phyloP scores from a whole-genome alignment of 2,888 invertebrate species.

The Kuschelorhynchus macadamiae region DNA sequence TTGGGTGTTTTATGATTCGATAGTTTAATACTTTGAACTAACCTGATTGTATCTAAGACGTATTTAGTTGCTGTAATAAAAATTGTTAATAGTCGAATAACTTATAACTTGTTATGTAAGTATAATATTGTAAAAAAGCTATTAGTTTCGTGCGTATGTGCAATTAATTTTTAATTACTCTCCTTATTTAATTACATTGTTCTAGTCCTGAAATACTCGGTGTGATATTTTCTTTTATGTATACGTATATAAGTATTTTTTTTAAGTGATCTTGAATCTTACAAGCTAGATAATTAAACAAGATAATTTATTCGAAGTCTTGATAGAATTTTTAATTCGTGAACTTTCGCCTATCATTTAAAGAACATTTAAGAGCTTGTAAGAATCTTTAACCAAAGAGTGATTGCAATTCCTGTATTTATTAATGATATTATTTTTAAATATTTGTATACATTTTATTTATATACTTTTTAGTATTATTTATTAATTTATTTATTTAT shows the following conservation, averaged over 20 bases:
- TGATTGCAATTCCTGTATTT: no score
- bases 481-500: constrained; percentile 19
- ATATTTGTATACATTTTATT: constrained; percentile 23
- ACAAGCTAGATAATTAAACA: no score
- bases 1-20: background rate
- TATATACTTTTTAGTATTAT: constrained; percentile 20
- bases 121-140: constrained; percentile 24
- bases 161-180: constrained; percentile 21
- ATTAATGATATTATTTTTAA: constrained; percentile 10
- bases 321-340: no score
- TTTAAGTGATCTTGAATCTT: no score
- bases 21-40: constrained; percentile 11
- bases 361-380: no score
- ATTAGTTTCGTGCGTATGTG: constrained; percentile 26
- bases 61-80: constrained; percentile 25
- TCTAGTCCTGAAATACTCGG: constrained; percentile 34
- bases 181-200: constrained; percentile 1
- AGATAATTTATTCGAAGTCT: no score
- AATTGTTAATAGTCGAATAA: constrained; percentile 29
- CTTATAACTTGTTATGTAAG: constrained; percentile 30
- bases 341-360: no score
- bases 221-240: constrained; percentile 27
- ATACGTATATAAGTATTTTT: no score
- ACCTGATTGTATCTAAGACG: constrained; percentile 11
- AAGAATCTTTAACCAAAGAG: no score